Evolutionary conservation across 2,797 vertebrate genomes (phyloP), one percentile per base, ranked within the genome.

Genomic region (Zenarchopterus dispar): DNA sequence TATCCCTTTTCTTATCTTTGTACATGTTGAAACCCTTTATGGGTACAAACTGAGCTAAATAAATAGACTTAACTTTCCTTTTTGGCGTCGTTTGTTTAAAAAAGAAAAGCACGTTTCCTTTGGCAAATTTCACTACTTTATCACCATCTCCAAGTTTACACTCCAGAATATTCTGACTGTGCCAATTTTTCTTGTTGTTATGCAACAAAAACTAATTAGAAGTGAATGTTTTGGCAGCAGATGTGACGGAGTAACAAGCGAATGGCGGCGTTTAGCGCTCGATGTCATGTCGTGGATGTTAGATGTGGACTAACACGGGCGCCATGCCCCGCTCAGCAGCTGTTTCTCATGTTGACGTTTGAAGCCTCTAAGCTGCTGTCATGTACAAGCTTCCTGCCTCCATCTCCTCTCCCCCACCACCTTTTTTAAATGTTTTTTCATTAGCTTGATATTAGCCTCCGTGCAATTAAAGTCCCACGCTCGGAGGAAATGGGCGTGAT

Each of bases 371-470:
- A 76, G 78, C 59, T 77, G 79, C 79, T 75, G 73, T 85, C 57
- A 24, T 54, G 49, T 65, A 57, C 56, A 42, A 60, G 73, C 71
- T 84, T 82, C 79, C 86, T 64, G 68, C 78, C 86, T 61, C 63
- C 83, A 81, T 73, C 72, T 56, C 77, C n/a, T n/a, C n/a, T n/a
- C 84, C 78, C 81, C 58, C 66, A 81, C 65, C 89, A 91, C 36
- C 36, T 39, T 39, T 36, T 36, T 9, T 83, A n/a, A n/a, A n/a
- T 80, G 90, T 89, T 84, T 89, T 89, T 45, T 64, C 82, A 91
- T 92, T 89, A 83, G 85, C 73, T 76, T 51, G 85, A 88, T 87
- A 92, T 92, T 91, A 90, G 85, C 81, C 76, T 77, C 79, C 58
- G 36, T 72, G 82, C 86, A 84, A 89, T 90, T 86, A 87, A 84